These are phyloP conservation scores for Fringilla coelebs DNA, from an alignment of 2,797 vertebrate species.

Conservation along the genomic window DNA sequence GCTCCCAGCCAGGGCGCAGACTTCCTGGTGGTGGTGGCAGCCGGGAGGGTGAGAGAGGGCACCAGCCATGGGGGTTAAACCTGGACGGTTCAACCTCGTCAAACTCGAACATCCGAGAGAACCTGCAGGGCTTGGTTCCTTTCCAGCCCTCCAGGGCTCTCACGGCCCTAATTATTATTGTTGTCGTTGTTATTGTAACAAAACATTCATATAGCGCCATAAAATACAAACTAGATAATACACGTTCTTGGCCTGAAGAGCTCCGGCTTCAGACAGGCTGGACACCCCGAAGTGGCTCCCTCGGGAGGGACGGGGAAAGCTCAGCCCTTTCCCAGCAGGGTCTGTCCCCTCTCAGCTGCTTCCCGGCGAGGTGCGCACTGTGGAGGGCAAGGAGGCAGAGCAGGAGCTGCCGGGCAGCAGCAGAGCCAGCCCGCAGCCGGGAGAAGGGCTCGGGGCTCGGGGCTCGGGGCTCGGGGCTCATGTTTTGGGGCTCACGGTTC, in stretches of 20 bases:
- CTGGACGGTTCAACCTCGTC: conserved; percentile 42
- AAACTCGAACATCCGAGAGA: conserved; percentile 53
- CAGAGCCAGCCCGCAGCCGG: no score
- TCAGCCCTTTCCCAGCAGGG: background rate
- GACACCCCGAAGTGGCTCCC: background rate
- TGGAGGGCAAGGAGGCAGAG: rapidly evolving
- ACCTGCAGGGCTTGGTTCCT: conserved; percentile 67
- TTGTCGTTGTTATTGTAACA: conserved; percentile 65
- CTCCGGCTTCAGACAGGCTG: background rate
- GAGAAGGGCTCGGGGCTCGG: no score
- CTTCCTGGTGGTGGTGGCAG: background rate
- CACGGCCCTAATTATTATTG: conserved; percentile 63
- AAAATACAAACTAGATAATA: conserved; percentile 67
- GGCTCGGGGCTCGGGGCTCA: no score
- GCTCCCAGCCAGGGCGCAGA: conserved; percentile 14
- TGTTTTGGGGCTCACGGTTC: no score
- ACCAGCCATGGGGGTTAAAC: conserved; percentile 12
- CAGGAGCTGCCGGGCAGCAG: background rate
- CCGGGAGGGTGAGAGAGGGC: conserved; percentile 42
- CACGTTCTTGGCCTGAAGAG: conserved; percentile 54
- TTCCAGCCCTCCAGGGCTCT: conserved; percentile 65
- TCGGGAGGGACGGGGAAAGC: background rate
- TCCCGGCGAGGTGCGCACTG: background rate
- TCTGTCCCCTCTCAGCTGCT: background rate
- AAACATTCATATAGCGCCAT: conserved; percentile 62